phyloP scores from a whole-genome alignment of 2,113 vertebrate species.

The Acinonyx jubatus region DNA sequence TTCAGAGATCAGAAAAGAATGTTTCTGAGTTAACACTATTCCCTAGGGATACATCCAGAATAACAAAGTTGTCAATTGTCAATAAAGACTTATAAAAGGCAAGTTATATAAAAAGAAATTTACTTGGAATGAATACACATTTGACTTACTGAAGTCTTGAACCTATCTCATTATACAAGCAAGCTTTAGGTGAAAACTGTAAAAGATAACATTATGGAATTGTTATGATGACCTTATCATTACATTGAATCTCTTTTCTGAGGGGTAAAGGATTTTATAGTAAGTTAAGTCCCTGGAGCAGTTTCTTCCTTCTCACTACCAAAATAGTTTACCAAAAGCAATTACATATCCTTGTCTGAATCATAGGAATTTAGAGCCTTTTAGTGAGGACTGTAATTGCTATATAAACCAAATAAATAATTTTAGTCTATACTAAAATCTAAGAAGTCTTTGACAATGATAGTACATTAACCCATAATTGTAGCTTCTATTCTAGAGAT shows the following conservation, averaged over 20 bases:
- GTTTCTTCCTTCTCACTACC: background rate
- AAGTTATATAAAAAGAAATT: background rate
- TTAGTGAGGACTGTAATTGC: background rate
- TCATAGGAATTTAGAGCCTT: background rate
- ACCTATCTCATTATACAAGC: background rate
- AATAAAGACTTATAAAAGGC: background rate
- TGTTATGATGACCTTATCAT: background rate
- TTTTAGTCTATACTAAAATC: background rate
- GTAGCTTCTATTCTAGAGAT: background rate
- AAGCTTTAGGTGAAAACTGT: background rate
- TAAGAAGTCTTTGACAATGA: background rate
- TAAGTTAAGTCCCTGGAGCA: background rate
- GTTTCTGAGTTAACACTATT: background rate
- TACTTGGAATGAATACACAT: background rate
- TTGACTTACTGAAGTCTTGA: background rate
- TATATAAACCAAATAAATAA: background rate
- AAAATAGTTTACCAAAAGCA: background rate
- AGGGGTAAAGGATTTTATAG: background rate
- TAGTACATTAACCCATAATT: background rate
- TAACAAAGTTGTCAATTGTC: background rate
- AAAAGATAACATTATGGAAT: background rate
- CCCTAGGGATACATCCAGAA: background rate
- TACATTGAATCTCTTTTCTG: background rate
- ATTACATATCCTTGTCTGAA: background rate
- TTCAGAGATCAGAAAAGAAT: background rate